A percentile compares a stretch with the other conserved stretches of the same genome.
Evolutionary conservation across 2,113 vertebrate species (phyloP).

Genomic region (Chaetorhynchus papuensis): DNA sequence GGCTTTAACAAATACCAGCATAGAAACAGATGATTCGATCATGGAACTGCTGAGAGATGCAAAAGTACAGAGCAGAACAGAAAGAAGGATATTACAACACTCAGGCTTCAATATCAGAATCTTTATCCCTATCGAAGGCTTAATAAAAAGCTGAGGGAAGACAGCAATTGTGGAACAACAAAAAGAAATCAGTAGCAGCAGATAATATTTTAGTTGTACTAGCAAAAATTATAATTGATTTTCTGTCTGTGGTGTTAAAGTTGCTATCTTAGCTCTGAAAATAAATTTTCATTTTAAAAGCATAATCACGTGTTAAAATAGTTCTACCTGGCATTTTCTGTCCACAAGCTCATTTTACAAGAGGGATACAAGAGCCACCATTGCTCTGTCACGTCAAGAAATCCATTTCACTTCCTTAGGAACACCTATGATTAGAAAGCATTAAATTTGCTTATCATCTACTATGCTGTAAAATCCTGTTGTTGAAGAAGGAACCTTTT

Average conservation of each 20-base stretch:
- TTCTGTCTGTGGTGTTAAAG: slow-evolving; percentile 49
- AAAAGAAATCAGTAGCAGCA: slow-evolving; percentile 25
- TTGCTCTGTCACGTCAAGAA: neutral
- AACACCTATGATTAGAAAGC: neutral
- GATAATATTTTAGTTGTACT: slow-evolving; percentile 45
- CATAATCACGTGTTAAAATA: neutral
- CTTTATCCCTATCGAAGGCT: neutral
- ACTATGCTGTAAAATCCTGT: neutral
- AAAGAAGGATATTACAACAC: neutral
- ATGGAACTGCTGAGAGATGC: neutral
- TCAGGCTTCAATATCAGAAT: neutral
- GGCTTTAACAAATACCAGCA: neutral
- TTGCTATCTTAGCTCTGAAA: slow-evolving; percentile 27
- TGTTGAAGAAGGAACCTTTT: neutral
- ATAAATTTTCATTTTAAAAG: slow-evolving; percentile 25
- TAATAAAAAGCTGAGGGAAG: slow-evolving; percentile 17
- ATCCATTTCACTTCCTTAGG: neutral
- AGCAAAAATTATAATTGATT: slow-evolving; percentile 57
- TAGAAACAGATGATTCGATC: neutral
- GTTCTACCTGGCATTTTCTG: neutral
- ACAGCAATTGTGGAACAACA: neutral
- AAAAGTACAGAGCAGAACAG: neutral
- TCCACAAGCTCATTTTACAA: neutral
- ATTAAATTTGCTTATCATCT: neutral
- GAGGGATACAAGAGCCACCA: neutral